A percentile compares a stretch with the other conserved stretches of the same genome.
Conservation (phyloP, 2,113 vertebrate genomes). For the Apaloderma vittatum region DNA sequence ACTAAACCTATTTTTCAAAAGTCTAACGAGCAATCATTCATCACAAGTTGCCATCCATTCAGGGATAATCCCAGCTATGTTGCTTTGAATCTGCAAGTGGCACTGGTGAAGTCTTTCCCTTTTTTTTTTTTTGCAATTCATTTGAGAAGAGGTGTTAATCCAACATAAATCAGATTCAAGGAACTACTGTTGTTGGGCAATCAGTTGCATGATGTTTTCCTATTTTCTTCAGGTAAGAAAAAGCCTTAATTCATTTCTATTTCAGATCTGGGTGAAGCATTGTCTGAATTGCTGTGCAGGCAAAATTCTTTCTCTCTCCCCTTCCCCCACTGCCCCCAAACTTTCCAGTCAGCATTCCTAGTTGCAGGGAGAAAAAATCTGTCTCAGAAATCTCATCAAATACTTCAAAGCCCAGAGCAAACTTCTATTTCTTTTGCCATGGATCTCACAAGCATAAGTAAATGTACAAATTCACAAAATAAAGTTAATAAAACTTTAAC, state of each 20-base stretch:
- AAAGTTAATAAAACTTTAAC: not conserved
- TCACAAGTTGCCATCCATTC: not conserved
- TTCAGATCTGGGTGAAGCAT: not conserved
- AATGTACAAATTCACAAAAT: not conserved
- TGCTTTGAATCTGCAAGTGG: not conserved
- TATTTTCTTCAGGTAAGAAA: not conserved
- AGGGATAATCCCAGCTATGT: not conserved
- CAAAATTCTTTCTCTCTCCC: not conserved
- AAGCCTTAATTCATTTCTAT: not conserved
- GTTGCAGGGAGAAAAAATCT: not conserved
- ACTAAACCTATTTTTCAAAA: not conserved
- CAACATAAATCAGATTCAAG: not conserved
- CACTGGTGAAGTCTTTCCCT: not conserved
- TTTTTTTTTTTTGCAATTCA: not conserved
- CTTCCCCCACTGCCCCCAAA: not conserved
- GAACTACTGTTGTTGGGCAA: not conserved
- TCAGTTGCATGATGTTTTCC: not conserved
- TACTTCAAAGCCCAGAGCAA: not conserved
- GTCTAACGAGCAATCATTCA: not conserved
- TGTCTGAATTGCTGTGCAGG: not conserved
- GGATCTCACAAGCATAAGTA: not conserved
- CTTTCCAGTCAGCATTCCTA: not conserved
- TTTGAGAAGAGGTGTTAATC: not conserved
- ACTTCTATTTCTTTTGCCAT: not conserved
- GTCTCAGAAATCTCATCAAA: not conserved